These are phyloP conservation scores for Turdus rufiventris DNA, from an alignment of 2,113 vertebrate genomes.

Conservation along the genomic window DNA sequence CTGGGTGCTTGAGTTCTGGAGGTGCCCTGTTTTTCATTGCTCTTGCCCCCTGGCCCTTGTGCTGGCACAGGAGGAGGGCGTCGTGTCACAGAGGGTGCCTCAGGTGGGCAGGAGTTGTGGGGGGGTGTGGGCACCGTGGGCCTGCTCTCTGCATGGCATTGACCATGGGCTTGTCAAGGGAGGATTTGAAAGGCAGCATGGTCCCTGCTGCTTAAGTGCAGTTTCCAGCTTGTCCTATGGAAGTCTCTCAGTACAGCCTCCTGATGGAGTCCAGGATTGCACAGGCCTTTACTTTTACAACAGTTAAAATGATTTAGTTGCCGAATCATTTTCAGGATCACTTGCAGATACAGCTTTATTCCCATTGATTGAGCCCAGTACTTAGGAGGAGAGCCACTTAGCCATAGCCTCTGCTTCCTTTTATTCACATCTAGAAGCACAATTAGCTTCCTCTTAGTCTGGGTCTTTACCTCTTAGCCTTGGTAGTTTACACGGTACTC, in stretches of 20 bases:
- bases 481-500: neutral
- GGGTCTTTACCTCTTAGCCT: neutral
- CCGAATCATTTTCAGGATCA: neutral
- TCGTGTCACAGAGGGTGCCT: neutral
- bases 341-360: neutral
- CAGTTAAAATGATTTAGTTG: neutral
- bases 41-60: neutral
- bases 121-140: fast-evolving
- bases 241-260: neutral
- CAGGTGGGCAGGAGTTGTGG: no score
- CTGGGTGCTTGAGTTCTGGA: neutral
- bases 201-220: neutral
- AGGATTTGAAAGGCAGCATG: neutral
- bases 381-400: constrained; percentile 6
- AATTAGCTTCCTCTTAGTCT: neutral
- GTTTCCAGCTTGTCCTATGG: neutral
- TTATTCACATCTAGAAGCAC: constrained; percentile 5
- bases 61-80: neutral
- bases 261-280: neutral
- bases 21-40: neutral
- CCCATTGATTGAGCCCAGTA: neutral
- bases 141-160: fast-evolving
- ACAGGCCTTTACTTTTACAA: neutral
- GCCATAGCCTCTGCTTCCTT: neutral
- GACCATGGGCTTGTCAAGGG: neutral